These are phyloP conservation scores for Oreohelix idahoensis DNA, from an alignment of 1,140 invertebrate species.

Conservation along the genomic window DNA sequence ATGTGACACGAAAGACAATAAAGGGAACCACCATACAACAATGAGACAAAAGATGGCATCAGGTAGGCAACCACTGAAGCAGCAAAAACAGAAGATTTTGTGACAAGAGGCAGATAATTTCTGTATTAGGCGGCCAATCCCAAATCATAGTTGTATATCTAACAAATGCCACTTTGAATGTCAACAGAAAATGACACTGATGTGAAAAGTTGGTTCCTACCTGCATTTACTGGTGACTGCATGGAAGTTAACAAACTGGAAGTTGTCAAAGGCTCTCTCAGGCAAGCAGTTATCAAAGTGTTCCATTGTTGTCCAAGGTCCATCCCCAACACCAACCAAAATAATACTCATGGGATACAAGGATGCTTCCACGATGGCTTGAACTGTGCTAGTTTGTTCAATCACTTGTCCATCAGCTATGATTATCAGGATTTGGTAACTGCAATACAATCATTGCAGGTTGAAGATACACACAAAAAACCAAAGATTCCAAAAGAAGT, in stretches of 20 bases:
- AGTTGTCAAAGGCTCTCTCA: conserved; percentile 76
- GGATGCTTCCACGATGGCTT: conserved; percentile 76
- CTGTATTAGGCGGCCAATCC: too few relatives aligned
- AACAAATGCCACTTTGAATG: too few relatives aligned
- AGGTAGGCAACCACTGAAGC: too few relatives aligned
- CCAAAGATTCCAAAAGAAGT: too few relatives aligned
- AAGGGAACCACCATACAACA: too few relatives aligned
- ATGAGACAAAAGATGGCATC: too few relatives aligned
- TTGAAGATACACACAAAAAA: too few relatives aligned
- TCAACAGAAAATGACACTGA: too few relatives aligned
- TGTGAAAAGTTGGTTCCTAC: neutral
- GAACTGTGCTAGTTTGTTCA: conserved; percentile 72
- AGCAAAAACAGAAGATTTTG: too few relatives aligned
- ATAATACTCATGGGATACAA: conserved; percentile 76
- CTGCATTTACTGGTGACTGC: conserved; percentile 61
- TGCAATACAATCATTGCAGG: conserved; percentile 44
- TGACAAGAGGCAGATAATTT: too few relatives aligned
- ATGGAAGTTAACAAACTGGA: conserved; percentile 77
- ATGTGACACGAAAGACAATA: too few relatives aligned
- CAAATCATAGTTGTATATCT: too few relatives aligned
- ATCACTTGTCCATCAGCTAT: conserved; percentile 76
- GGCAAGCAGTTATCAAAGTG: conserved; percentile 76
- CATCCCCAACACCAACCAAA: conserved; percentile 77
- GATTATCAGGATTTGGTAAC: conserved; percentile 76
- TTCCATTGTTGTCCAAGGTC: conserved; percentile 76